Evolutionary conservation across 2,888 invertebrate genomes (phyloP).

Genomic region (Athetis lepigone): DNA sequence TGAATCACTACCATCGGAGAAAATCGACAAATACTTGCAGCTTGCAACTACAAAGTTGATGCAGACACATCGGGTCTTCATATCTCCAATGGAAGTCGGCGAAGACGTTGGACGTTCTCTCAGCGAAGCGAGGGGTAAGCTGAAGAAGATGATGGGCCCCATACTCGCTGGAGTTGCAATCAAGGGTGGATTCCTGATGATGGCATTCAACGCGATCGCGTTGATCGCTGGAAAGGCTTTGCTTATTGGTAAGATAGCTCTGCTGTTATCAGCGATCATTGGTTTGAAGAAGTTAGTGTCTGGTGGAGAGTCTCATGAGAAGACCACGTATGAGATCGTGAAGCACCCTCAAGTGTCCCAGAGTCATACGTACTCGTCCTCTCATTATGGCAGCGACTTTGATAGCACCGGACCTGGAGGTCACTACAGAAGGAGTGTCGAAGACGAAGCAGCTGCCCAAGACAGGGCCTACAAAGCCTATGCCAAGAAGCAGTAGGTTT

Average conservation of each 20-base stretch:
- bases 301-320: slow-evolving; percentile 92
- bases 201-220: slow-evolving; percentile 94
- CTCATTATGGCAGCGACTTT: slow-evolving; percentile 92
- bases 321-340: slow-evolving; percentile 96
- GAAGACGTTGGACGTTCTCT: slow-evolving; percentile 86
- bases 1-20: slow-evolving; percentile 90
- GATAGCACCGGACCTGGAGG: slow-evolving; percentile 91
- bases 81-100: slow-evolving; percentile 84
- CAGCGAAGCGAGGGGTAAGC: slow-evolving; percentile 90
- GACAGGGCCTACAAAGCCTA: slow-evolving; percentile 92
- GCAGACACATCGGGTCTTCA: slow-evolving; percentile 91
- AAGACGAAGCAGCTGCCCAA: slow-evolving; percentile 91
- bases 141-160: slow-evolving; percentile 92
- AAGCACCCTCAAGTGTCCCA: slow-evolving; percentile 96
- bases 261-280: slow-evolving; percentile 94
- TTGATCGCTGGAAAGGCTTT: slow-evolving; percentile 95
- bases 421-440: slow-evolving; percentile 91
- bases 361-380: slow-evolving; percentile 94
- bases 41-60: slow-evolving; percentile 91
- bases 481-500: slow-evolving; percentile 79
- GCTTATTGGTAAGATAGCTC: slow-evolving; percentile 95
- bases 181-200: slow-evolving; percentile 93
- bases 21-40: slow-evolving; percentile 91
- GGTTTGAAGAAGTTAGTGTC: slow-evolving; percentile 95
- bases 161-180: slow-evolving; percentile 93